Percentiles rank a stretch among this genome's conserved stretches.
phyloP scores from a whole-genome alignment of 2,113 vertebrate species.

The Raphicerus campestris region DNA sequence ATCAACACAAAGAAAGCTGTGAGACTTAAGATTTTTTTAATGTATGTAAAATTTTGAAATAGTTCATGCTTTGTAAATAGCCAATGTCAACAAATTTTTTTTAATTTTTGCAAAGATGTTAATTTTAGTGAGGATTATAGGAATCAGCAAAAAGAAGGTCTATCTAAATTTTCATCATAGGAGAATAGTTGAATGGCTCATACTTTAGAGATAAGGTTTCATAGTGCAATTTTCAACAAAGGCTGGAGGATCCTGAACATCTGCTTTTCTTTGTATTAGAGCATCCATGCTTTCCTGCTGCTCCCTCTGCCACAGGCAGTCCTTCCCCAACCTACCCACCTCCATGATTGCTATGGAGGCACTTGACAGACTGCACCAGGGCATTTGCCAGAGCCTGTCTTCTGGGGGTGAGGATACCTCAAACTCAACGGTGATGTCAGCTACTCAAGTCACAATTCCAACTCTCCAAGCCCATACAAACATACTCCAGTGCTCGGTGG shows the following conservation, averaged over 20 bases:
- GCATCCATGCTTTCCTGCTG: too few species aligned
- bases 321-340: not conserved
- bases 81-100: not conserved
- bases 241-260: not conserved
- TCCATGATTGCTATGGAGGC: not conserved
- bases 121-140: not conserved
- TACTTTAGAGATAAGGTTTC: not conserved
- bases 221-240: not conserved
- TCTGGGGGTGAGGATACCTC: too few species aligned
- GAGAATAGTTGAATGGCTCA: not conserved
- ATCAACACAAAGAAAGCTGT: not conserved
- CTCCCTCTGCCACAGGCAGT: not conserved
- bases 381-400: not conserved
- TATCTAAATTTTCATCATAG: not conserved
- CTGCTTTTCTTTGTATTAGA: not conserved
- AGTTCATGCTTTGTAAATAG: not conserved
- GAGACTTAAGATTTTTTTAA: not conserved
- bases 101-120: not conserved
- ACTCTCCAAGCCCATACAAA: not conserved
- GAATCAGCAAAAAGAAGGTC: not conserved
- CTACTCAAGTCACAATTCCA: not conserved
- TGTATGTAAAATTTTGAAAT: not conserved
- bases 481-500: fast-evolving
- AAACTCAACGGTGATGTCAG: not conserved
- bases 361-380: too few species aligned